Percentiles rank a stretch among this genome's conserved stretches.
phyloP scores from a whole-genome alignment of 2,888 invertebrate genomes.

The Spatulosminthurus flaviceps region DNA sequence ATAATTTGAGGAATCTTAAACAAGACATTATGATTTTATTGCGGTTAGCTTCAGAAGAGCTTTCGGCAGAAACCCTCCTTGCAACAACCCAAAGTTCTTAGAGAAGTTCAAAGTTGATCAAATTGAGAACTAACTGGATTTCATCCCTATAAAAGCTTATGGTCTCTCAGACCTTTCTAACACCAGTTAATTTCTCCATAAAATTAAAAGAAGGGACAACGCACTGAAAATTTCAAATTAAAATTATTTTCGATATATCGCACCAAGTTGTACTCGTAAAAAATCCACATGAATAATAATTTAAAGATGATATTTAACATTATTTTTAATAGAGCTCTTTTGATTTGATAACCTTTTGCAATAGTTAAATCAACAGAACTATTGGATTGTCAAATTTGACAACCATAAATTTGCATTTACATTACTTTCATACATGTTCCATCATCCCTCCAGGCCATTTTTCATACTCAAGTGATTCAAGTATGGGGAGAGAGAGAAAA shows the following conservation, averaged over 20 bases:
- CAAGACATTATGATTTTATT: slow-evolving; percentile 23
- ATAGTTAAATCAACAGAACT: slow-evolving; percentile 16
- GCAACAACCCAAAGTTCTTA: no score
- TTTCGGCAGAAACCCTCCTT: not conserved
- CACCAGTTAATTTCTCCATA: slow-evolving; percentile 11
- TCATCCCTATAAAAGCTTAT: no score
- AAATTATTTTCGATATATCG: no score
- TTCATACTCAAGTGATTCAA: not conserved
- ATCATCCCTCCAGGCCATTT: slow-evolving; percentile 10
- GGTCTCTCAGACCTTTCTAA: not conserved
- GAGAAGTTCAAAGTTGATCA: no score
- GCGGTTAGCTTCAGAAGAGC: not conserved
- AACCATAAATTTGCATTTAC: slow-evolving; percentile 32
- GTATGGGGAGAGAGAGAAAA: not conserved
- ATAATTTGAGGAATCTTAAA: not conserved
- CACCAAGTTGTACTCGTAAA: slow-evolving; percentile 4
- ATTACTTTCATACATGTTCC: slow-evolving; percentile 15
- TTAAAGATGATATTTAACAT: not conserved
- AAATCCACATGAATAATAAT: no score
- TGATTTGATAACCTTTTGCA: slow-evolving; percentile 7
- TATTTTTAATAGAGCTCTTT: not conserved
- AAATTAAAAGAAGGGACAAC: not conserved
- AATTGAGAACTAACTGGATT: not conserved
- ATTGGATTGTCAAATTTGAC: slow-evolving; percentile 29
- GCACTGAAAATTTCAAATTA: not conserved